Base-by-base conservation (phyloP, 2,888 invertebrate genomes). In the Anoncus sp. region DNA sequence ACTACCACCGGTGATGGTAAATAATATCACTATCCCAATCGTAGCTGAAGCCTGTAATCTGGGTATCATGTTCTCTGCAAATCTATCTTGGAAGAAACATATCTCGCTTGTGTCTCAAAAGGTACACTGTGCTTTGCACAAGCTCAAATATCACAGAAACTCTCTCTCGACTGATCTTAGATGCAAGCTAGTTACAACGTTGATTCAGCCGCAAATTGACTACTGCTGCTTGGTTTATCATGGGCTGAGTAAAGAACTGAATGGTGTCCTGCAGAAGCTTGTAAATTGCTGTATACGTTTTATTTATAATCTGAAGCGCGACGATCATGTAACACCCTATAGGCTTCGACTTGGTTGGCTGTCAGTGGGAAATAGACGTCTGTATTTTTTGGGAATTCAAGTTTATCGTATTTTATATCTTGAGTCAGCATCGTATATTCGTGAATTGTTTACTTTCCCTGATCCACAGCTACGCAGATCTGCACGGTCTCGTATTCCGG, bases 131-230 rank as follows among this genome's bases (percentile, higher is more conserved):
- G 5, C 35, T 5, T n/a, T 57, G 18, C 35, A 18, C 9, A 12
- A 35, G 10, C 57, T 57, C 7, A 57, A 57, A 18, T 5, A n/a
- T 16, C 31, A 57, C 4, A 57, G 10, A n/a, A 12, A 35, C 7
- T 12, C 55, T 2, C 31, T 57, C 2, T 27, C 20, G 20, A 14
- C 22, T 12, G 20, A 35, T 16, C 18, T 72, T 6, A 62, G 53
- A 43, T 16, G 6, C 4, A 43, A 43, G 12, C 55, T 74, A 2
- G 57, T 74, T 1, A 45, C 24, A 1, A 47, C 74, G 1, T 18
- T 66, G 3, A 57, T 74, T n/a, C 57, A 57, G 2, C 66, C 57
- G 1, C 40, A 35, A 12, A 16, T 74, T 16, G 66, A 74, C 22
- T 74, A 66, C 10, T 74, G 66, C 18, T 49, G 63, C 1, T 27